Percentiles rank a stretch among this genome's conserved stretches.
phyloP scores from a whole-genome alignment of 2,113 vertebrate species.

The Tringa solitaria region DNA sequence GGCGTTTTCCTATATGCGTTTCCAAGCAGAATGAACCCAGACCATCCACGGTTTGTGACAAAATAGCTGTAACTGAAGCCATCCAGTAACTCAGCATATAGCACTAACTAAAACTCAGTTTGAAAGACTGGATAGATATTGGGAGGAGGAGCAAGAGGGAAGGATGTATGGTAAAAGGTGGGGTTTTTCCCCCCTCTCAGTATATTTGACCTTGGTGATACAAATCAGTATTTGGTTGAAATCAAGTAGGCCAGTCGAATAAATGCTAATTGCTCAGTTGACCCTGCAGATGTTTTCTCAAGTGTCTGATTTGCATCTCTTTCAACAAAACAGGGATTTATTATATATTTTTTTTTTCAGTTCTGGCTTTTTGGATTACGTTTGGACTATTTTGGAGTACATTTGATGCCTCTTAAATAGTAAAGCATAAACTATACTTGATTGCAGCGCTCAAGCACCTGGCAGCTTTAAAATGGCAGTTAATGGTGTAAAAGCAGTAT shows the following conservation, averaged over 20 bases:
- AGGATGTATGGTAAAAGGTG: background rate
- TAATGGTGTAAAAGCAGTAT: background rate
- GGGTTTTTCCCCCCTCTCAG: fast-evolving
- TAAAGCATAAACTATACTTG: background rate
- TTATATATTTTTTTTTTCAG: background rate
- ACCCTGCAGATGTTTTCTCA: background rate
- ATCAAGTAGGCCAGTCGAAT: background rate
- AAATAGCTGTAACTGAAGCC: background rate
- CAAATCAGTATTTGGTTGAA: background rate
- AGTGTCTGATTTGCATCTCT: background rate
- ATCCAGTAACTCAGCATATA: background rate
- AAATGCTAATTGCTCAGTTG: background rate
- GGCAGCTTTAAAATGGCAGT: background rate
- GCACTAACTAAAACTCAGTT: background rate
- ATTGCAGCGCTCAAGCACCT: background rate
- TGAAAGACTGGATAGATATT: background rate
- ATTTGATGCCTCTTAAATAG: background rate
- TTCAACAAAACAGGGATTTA: background rate
- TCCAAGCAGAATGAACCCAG: background rate
- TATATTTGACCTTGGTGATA: background rate
- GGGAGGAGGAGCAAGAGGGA: background rate
- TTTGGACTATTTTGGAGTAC: background rate
- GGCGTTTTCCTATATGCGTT: background rate
- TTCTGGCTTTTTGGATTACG: background rate
- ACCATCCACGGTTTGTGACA: background rate